Base-by-base conservation (phyloP, 2,797 vertebrate species). In the Bufotes viridis region DNA sequence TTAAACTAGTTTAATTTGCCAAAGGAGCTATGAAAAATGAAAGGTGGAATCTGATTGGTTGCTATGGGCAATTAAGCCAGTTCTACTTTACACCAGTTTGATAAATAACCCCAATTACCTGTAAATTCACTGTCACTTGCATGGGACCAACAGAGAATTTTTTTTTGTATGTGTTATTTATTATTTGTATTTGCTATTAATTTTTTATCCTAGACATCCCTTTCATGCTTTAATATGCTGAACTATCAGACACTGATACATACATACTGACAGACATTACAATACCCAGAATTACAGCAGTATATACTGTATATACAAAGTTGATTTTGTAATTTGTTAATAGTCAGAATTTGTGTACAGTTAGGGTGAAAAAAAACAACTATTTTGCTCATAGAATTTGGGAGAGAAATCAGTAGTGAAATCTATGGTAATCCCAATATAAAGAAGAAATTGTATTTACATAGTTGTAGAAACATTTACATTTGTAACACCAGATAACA, bases 401-500 rank as follows among this genome's bases (percentile, higher is more conserved):
- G 51, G 18, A 7, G 12, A 65, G 9, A 34, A 34, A 34, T 26
- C 18, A 22, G 8, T 24, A 24, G 14, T 20, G 22, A 81, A 81
- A 58, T 29, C 24, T 58, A 58, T 34, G 29, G 58, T 13, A 34
- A 61, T 11, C 24, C 58, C 11, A 29, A 29, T 1, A 7, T 63
- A 65, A 74, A 69, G 17, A 84, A 34, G 51, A 42, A 58, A 63
- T 53, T 7, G 10, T 88, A 88, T 88, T 85, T 88, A 88, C 87
- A 88, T 29, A 75, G n/a, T 51, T 20, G 7, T 88, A 79, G 70
- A 88, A 84, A 88, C 63, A 88, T 84, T 85, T 88, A 80, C 63
- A 84, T 22, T 24, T 75, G 76, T n/a, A 72, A 53, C 55, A 42
- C 3, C 53, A 63, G 72, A 78, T 89, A 90, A 89, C 53, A 34